These are phyloP conservation scores for Trogon melanurus DNA, from an alignment of 2,113 vertebrate genomes.

Conservation along the genomic window DNA sequence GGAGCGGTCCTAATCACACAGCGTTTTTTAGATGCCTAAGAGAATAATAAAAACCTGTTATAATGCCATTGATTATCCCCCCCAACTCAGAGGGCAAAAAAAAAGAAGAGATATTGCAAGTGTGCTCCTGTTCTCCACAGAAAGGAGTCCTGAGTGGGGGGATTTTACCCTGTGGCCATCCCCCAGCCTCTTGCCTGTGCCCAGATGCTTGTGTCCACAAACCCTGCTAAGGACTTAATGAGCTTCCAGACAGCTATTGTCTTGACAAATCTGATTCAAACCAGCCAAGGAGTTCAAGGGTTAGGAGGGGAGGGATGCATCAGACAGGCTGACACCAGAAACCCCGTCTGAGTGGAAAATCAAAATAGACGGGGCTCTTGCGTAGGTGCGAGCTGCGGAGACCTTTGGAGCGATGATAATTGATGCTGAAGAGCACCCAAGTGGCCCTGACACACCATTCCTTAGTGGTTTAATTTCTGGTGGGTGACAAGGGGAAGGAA, in stretches of 20 bases:
- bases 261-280: constrained; percentile 49
- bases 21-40: background rate
- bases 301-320: background rate
- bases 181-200: background rate
- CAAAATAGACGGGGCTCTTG: background rate
- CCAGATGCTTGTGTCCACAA: constrained; percentile 25
- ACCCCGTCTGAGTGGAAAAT: background rate
- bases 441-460: background rate
- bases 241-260: constrained; percentile 56
- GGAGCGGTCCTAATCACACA: background rate
- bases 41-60: background rate
- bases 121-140: rapidly evolving
- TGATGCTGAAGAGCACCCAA: background rate
- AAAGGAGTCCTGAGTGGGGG: background rate
- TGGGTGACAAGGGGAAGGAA: background rate
- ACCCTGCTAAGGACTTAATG: background rate
- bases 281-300: constrained; percentile 29
- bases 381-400: background rate
- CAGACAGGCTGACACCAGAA: background rate
- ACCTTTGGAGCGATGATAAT: background rate
- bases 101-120: background rate
- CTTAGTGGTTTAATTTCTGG: background rate
- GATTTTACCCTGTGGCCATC: rapidly evolving
- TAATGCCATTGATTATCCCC: background rate
- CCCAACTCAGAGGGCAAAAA: no score